Conservation (phyloP, 2,888 invertebrate genomes). For the Stomorhina lunata region DNA sequence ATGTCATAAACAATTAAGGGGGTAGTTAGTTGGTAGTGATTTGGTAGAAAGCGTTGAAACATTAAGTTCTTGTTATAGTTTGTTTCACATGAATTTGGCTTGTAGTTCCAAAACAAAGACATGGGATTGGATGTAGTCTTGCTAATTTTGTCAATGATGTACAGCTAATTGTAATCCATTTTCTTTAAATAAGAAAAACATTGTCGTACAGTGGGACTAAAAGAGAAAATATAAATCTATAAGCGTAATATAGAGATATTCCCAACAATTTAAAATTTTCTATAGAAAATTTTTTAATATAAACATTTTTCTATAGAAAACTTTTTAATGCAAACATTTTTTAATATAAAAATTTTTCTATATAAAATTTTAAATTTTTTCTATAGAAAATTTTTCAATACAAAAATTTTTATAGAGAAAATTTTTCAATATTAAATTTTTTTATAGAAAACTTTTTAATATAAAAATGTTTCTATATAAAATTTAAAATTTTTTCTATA, state of each 20-base stretch:
- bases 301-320: too few relatives aligned
- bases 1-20: conserved; percentile 49
- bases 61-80: neutral
- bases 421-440: too few relatives aligned
- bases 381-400: too few relatives aligned
- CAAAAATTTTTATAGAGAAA: too few relatives aligned
- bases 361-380: too few relatives aligned
- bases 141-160: neutral
- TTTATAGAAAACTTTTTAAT: too few relatives aligned
- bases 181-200: neutral
- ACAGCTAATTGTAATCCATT: conserved; percentile 23
- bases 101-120: neutral
- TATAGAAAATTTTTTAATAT: neutral
- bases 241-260: too few relatives aligned
- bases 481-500: too few relatives aligned
- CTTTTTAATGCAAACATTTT: too few relatives aligned
- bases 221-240: neutral
- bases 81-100: neutral
- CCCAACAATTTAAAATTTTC: neutral
- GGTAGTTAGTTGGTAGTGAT: conserved; percentile 69
- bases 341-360: too few relatives aligned
- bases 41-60: conserved; percentile 55
- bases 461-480: too few relatives aligned
- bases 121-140: neutral
- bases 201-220: conserved; percentile 14